phyloP scores from a whole-genome alignment of 2,113 vertebrate species.

The Montifringilla adamsi region DNA sequence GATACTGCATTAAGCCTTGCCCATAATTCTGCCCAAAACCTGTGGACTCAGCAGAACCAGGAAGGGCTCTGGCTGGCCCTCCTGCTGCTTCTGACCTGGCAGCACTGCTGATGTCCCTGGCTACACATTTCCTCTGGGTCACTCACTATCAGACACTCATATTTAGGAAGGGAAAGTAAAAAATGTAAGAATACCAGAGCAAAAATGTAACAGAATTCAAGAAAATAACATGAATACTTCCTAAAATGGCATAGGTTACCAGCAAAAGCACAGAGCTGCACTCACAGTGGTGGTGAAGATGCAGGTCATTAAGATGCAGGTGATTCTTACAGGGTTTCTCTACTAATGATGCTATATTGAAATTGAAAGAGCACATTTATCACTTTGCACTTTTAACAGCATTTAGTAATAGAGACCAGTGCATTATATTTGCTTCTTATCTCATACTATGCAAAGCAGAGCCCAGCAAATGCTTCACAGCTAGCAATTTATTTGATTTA shows the following conservation, averaged over 20 bases:
- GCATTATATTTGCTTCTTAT: not conserved
- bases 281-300: not conserved
- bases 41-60: constrained; percentile 12
- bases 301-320: not conserved
- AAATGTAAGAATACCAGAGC: not conserved
- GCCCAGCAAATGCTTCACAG: not conserved
- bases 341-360: not conserved
- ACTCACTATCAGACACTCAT: not conserved
- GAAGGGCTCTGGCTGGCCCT: not conserved
- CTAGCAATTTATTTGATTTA: constrained; percentile 8
- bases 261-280: not conserved
- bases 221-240: not conserved
- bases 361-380: not conserved
- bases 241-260: not conserved
- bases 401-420: not conserved
- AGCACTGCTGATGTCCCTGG: not conserved
- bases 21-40: constrained; percentile 9
- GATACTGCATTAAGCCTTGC: not conserved
- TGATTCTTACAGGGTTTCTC: not conserved
- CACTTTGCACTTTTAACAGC: not conserved
- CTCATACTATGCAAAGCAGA: not conserved
- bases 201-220: not conserved
- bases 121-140: not conserved
- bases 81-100: not conserved
- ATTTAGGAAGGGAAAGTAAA: not conserved